These are phyloP conservation scores for Denticeps clupeoides DNA, from an alignment of 2,797 vertebrate genomes.

Conservation along the genomic window DNA sequence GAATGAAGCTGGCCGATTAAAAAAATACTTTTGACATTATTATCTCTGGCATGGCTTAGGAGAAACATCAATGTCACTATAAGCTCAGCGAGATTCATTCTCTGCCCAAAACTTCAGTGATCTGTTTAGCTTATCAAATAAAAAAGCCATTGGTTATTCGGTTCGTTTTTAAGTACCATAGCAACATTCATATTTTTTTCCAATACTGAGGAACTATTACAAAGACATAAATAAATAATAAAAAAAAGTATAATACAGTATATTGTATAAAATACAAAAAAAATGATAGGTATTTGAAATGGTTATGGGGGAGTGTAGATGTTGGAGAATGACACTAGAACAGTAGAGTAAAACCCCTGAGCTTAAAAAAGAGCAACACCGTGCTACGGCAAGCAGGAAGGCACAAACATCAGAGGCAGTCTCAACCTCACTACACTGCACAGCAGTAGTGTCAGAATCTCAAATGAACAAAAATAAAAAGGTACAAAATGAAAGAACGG, in stretches of 20 bases:
- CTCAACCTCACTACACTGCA: constrained; percentile 34
- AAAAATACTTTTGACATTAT: no score
- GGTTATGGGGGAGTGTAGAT: constrained; percentile 53
- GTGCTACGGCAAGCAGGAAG: constrained; percentile 59
- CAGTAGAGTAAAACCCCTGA: constrained; percentile 63
- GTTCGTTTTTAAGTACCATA: constrained; percentile 48
- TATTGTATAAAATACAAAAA: constrained; percentile 58
- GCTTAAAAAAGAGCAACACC: constrained; percentile 58
- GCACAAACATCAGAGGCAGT: constrained; percentile 63
- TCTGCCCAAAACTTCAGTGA: constrained; percentile 35
- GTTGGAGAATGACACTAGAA: constrained; percentile 53
- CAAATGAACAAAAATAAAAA: no score
- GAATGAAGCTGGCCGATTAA: constrained; percentile 23
- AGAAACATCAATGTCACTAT: constrained; percentile 36
- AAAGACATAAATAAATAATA: constrained; percentile 63
- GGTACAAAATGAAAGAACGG: neutral
- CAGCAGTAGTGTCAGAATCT: constrained; percentile 8
- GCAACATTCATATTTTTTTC: constrained; percentile 59
- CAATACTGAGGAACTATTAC: constrained; percentile 64
- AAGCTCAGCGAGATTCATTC: no score
- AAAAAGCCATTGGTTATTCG: constrained; percentile 36
- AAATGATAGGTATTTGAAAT: constrained; percentile 49
- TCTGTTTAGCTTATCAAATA: constrained; percentile 63
- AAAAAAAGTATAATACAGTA: constrained; percentile 51
- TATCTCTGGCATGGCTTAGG: constrained; percentile 30